Evolutionary conservation across 2,888 invertebrate species (phyloP), one percentile per base, ranked within the genome.

Genomic region (Leptothorax acervorum): DNA sequence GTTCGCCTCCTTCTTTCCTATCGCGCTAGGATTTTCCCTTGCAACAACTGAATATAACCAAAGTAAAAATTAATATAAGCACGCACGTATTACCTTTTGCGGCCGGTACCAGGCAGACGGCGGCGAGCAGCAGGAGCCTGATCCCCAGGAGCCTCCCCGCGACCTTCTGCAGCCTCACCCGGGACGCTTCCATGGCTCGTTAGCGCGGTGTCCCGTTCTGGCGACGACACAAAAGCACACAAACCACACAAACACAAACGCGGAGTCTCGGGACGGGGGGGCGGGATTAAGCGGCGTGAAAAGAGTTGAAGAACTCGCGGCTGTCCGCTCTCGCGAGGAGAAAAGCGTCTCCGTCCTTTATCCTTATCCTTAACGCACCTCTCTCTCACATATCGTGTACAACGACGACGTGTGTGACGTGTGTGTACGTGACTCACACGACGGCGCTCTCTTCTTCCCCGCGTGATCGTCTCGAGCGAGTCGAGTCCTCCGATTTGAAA

Each of bases 71-170:
- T 35, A 15, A 18, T 42, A 5, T 5, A 5, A 45, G 11, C 31
- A 51, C 85, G 73, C 65, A 92, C n/a, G n/a, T n/a, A n/a, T n/a
- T n/a, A n/a, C 93, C 93, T 92, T 92, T 92, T 74, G 88, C 92
- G 75, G 89, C 85, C 82, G 92, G 87, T 78, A 90, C 88, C 68
- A 89, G 86, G 84, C 89, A 90, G 63, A 91, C 84, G 53, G 85
- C 85, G 87, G 88, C 70, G 86, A 92, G 57, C 53, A 92, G 65
- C 85, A 90, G 76, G 73, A 92, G n/a, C 68, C 55, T 78, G 6
- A 90, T 90, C 73, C 82, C 83, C 66, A 75, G 76, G 62, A 68
- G n/a, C 42, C 42, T 68, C 6, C 23, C 48, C 11, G 48, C 57
- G 51, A 65, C 23, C 23, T 23, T 23, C 23, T 23, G 23, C 23